Percentiles rank a stretch among this genome's conserved stretches.
Conservation (phyloP, 1,140 invertebrate genomes). For the Drosophila sturtevanti region DNA sequence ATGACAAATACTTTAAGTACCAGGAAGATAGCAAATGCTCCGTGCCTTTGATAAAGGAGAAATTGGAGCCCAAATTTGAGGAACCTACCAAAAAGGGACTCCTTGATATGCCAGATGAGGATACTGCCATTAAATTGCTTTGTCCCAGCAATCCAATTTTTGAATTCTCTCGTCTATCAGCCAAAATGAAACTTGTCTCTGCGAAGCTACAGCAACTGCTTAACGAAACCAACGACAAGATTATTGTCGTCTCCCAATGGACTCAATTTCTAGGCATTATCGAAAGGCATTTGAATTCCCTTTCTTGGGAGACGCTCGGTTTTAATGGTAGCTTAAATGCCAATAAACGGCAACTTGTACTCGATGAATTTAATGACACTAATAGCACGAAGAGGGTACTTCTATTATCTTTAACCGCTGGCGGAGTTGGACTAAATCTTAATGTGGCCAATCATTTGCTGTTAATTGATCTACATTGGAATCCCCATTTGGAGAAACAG, state of each 20-base stretch:
- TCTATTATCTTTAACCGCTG: conserved; percentile 49
- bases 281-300: conserved; percentile 16
- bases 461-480: conserved; percentile 56
- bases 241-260: conserved; percentile 59
- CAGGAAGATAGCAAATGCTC: not conserved
- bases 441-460: conserved; percentile 61
- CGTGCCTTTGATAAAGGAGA: not conserved
- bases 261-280: conserved; percentile 34
- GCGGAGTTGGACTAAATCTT: conserved; percentile 57
- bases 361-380: conserved; percentile 35
- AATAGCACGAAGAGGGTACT: conserved; percentile 35
- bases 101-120: not conserved
- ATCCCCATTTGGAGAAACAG: conserved; percentile 54
- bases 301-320: conserved; percentile 26
- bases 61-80: not conserved
- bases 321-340: conserved; percentile 44
- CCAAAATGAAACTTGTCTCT: conserved; percentile 37
- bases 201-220: conserved; percentile 36
- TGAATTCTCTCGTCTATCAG: conserved; percentile 23
- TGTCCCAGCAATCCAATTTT: conserved; percentile 53
- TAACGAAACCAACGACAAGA: conserved; percentile 38
- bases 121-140: conserved; percentile 26
- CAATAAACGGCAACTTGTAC: conserved; percentile 26
- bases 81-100: not conserved
- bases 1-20: not conserved